These are phyloP conservation scores for Harpalus rubripes DNA, from an alignment of 2,888 invertebrate species.

Conservation along the genomic window DNA sequence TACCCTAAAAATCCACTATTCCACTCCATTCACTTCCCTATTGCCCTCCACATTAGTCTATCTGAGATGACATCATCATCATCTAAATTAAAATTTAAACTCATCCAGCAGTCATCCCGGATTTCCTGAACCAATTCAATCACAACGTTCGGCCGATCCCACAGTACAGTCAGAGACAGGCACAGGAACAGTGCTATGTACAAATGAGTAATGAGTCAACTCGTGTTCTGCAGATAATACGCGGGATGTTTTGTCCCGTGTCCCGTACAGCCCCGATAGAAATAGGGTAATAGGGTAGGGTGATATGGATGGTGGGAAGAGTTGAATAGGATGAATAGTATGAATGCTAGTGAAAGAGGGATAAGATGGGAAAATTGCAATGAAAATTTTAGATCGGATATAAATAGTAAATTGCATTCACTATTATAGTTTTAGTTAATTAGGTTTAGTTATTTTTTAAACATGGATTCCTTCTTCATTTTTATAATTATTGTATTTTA, in stretches of 20 bases:
- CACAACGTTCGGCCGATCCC: neutral
- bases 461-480: too few relatives aligned
- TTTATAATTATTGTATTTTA: too few relatives aligned
- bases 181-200: neutral
- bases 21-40: too few relatives aligned
- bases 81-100: neutral
- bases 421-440: too few relatives aligned
- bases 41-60: neutral
- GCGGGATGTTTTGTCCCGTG: neutral
- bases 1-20: too few relatives aligned
- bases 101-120: neutral
- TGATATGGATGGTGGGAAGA: constrained; percentile 57
- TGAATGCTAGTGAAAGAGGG: too few relatives aligned
- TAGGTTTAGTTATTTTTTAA: too few relatives aligned
- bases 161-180: neutral
- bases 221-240: neutral
- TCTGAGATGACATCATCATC: neutral
- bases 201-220: constrained; percentile 2
- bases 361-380: too few relatives aligned
- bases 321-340: too few relatives aligned
- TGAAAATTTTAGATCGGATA: too few relatives aligned
- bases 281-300: constrained; percentile 70
- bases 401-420: too few relatives aligned
- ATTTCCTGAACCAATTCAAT: neutral
- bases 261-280: neutral